Evolutionary conservation across 2,888 invertebrate species (phyloP), one percentile per base, ranked within the genome.

Genomic region (Deilephila porcellus): DNA sequence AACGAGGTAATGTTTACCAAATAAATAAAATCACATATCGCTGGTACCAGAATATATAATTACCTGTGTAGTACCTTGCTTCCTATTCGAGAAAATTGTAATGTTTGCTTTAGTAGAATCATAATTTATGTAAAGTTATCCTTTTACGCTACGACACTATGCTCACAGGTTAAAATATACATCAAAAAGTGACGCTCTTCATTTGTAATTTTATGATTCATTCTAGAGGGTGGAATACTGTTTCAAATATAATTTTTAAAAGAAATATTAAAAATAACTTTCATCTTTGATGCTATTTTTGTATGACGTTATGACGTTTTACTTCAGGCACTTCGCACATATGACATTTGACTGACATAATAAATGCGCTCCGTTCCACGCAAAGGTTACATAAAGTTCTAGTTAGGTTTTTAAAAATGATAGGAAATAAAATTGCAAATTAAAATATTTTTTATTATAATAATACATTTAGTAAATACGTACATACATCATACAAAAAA

Each of bases 281-380:
- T 91, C 93, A 92, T 93, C 89, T 90, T 89, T 87, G 87, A 89
- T 88, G 83, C 93, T 94, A 93, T 93, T 94, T 93, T 90, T 87
- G 86, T 86, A 88, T 88, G 88, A 88, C 86, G 85, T 67, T 86
- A 82, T 84, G 84, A 83, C 82, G 84, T 83, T 82, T 79, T 75
- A 75, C 64, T 76, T 73, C 72, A 52, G 37, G 62, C 25, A 75
- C 76, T 81, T 75, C 70, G 71, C 75, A 53, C 73, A 74, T 80
- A 80, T 82, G 82, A 82, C 79, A 75, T 81, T 79, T 75, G 76
- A 77, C 60, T 70, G 45, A 72, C 29, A 60, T 7, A 20, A 60
- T 7, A 20, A n/a, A 25, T 29, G 45, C 53, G 34, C 20, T 34
- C 64, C 53, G 56, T 64, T 72, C 32, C 6, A 59, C 37, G 56